Conservation (phyloP, 1,140 invertebrate genomes). For the Drosophila ohnishii region DNA sequence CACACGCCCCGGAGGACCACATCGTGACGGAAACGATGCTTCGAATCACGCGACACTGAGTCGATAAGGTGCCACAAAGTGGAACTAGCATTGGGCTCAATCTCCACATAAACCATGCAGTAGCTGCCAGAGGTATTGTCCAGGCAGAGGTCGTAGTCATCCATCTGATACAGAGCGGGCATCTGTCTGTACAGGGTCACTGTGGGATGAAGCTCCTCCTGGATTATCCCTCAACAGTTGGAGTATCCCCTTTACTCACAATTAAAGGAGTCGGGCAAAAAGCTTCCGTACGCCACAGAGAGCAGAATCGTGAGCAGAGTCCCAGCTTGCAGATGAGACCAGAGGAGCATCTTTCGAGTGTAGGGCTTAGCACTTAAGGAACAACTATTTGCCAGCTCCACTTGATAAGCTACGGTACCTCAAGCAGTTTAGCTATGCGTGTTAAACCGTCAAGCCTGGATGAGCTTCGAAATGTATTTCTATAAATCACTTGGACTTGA, state of each 20-base stretch:
- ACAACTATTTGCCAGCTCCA: conserved; percentile 36
- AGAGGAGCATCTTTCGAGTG: conserved; percentile 19
- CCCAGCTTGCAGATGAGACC: background rate
- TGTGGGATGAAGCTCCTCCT: conserved; percentile 2
- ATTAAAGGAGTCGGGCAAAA: conserved; percentile 44
- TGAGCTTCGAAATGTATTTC: conserved; percentile 53
- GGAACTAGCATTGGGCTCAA: conserved; percentile 71
- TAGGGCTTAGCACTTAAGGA: conserved; percentile 24
- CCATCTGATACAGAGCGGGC: conserved; percentile 83
- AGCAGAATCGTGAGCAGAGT: conserved; percentile 7
- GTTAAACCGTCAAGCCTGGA: conserved; percentile 38
- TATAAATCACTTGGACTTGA: conserved; percentile 43
- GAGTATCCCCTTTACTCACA: conserved; percentile 36
- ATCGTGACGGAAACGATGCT: conserved; percentile 85
- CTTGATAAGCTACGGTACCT: conserved; percentile 29
- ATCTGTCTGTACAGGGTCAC: conserved; percentile 76
- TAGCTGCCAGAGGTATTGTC: conserved; percentile 64
- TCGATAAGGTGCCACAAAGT: conserved; percentile 83
- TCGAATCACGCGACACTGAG: conserved; percentile 77
- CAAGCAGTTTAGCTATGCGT: conserved; percentile 34
- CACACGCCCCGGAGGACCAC: conserved; percentile 84
- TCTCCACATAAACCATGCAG: conserved; percentile 83
- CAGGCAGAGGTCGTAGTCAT: conserved; percentile 84
- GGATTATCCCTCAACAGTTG: background rate
- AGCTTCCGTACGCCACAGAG: background rate